These are phyloP conservation scores for Asarcornis scutulata DNA, from an alignment of 2,113 vertebrate species.

Conservation along the genomic window DNA sequence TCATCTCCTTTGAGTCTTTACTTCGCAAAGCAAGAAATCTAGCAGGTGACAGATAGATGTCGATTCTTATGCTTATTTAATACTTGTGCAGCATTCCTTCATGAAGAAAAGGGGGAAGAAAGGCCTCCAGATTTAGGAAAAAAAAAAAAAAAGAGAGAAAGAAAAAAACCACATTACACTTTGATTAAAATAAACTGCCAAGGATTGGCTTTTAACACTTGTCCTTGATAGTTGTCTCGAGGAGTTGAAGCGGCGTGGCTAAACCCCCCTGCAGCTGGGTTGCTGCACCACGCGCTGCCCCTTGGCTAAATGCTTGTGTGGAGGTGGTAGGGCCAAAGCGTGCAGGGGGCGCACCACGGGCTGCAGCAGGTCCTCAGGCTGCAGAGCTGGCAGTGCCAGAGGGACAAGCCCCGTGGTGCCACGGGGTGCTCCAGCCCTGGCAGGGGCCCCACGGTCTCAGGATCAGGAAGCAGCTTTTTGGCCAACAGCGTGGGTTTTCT, in stretches of 20 bases:
- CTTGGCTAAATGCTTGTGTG: too few species aligned
- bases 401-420: too few species aligned
- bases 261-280: accelerated
- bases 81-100: background rate
- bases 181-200: background rate
- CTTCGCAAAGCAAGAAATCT: constrained; percentile 5
- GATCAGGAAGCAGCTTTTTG: background rate
- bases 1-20: constrained; percentile 50
- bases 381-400: too few species aligned
- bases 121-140: background rate
- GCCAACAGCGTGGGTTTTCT: background rate
- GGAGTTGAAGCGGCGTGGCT: background rate
- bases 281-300: accelerated
- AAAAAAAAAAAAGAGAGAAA: background rate
- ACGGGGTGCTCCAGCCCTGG: background rate
- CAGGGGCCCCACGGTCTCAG: accelerated
- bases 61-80: background rate
- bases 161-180: background rate
- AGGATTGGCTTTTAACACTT: background rate
- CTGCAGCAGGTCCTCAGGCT: too few species aligned
- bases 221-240: background rate
- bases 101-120: background rate
- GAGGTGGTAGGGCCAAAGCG: too few species aligned
- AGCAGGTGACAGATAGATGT: constrained; percentile 44
- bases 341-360: too few species aligned